These are phyloP conservation scores for Diadema setosum DNA, from an alignment of 35 echinoderm and acorn worm species.

Conservation along the genomic window DNA sequence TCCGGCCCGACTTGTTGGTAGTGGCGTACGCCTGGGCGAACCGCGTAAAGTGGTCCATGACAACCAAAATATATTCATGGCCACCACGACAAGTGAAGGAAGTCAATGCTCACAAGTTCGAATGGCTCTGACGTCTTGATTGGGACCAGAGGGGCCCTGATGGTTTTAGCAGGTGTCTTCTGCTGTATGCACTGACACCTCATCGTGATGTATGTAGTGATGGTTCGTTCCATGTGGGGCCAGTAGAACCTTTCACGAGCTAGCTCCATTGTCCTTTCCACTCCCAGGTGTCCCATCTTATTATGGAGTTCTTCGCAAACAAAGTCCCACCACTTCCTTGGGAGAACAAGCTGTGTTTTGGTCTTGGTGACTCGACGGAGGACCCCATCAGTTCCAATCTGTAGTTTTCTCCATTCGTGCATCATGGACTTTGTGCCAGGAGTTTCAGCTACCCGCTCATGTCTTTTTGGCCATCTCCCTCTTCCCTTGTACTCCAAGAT, in stretches of 20 bases:
- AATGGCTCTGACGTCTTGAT: constrained; percentile 58
- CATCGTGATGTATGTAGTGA: constrained; percentile 28
- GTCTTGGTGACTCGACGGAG: constrained; percentile 9
- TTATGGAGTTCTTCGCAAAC: constrained; percentile 33
- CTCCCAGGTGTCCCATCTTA: constrained; percentile 61
- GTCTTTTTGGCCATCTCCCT: background rate
- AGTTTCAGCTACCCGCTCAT: background rate
- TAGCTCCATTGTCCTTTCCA: background rate
- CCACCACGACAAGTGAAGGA: constrained; percentile 41
- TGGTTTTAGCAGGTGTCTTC: background rate
- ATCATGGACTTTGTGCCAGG: background rate
- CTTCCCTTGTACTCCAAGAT: background rate
- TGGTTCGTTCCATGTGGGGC: constrained; percentile 23
- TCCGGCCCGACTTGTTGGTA: constrained; percentile 44
- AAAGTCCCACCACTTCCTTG: background rate
- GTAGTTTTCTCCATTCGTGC: constrained; percentile 51
- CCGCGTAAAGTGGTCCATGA: constrained; percentile 50
- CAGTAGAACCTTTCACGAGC: constrained; percentile 50
- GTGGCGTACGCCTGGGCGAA: constrained; percentile 62
- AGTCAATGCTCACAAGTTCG: constrained; percentile 67
- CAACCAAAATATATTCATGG: constrained; percentile 50
- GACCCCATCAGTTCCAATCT: background rate
- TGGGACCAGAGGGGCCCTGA: constrained; percentile 17
- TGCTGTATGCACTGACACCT: constrained; percentile 13
- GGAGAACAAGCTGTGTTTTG: constrained; percentile 26